Conservation (phyloP, 1,140 invertebrate species). For the Gonatopus flavifemur region DNA sequence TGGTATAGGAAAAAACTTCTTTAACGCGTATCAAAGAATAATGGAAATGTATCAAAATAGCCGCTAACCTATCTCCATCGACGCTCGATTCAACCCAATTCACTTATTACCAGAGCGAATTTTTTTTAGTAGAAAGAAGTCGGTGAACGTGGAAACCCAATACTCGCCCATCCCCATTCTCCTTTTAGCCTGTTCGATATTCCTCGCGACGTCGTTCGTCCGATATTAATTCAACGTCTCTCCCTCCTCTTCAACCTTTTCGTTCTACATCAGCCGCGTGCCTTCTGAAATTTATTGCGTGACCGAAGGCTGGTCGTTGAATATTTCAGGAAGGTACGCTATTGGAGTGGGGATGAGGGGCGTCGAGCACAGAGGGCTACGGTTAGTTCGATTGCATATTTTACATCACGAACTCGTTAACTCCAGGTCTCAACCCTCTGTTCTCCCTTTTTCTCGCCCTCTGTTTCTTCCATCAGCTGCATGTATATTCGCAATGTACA, state of each 20-base stretch:
- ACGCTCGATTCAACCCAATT: too few species aligned
- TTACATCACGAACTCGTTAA: slow-evolving; percentile 7
- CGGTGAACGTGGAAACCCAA: too few species aligned
- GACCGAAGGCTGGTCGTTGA: slow-evolving; percentile 8
- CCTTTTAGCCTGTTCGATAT: slow-evolving; percentile 2
- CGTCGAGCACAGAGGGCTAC: neutral
- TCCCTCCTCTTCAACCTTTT: neutral
- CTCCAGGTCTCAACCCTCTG: neutral
- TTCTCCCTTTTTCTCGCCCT: neutral
- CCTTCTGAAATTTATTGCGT: slow-evolving; percentile 19
- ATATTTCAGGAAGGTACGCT: slow-evolving; percentile 25
- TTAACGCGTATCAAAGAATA: too few species aligned
- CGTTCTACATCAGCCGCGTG: neutral
- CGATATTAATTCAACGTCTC: slow-evolving; percentile 23
- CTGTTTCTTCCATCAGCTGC: too few species aligned
- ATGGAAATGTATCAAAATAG: too few species aligned
- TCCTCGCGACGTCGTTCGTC: slow-evolving; percentile 2
- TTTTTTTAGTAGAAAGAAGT: too few species aligned
- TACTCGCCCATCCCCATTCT: too few species aligned
- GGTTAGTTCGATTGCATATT: slow-evolving; percentile 16
- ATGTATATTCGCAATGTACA: too few species aligned
- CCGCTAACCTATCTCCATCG: too few species aligned
- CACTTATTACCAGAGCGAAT: too few species aligned
- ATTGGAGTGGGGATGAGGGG: neutral
- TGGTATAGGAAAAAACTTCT: too few species aligned